Evolutionary conservation across 2,888 invertebrate species (phyloP).

Genomic region (Catotricha subobsoleta): DNA sequence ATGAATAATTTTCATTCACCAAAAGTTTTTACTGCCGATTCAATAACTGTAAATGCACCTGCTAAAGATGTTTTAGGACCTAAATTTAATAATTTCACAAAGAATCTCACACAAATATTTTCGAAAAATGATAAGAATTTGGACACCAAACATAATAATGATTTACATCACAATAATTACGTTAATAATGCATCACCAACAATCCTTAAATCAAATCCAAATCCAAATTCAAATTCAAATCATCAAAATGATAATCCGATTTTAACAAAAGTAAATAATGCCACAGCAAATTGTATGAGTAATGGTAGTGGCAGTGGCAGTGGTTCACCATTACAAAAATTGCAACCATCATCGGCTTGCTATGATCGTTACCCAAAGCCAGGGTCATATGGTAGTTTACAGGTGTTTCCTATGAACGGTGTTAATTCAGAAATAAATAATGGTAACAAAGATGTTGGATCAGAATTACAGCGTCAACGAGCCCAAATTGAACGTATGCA

Average conservation of each 20-base stretch:
- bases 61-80: constrained; percentile 63
- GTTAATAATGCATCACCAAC: background rate
- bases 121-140: background rate
- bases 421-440: constrained; percentile 27
- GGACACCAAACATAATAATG: background rate
- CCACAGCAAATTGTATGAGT: constrained; percentile 8
- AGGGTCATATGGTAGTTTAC: constrained; percentile 23
- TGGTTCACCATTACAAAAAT: background rate
- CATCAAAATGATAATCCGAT: constrained; percentile 17
- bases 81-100: constrained; percentile 42
- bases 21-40: constrained; percentile 65
- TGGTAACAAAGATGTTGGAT: constrained; percentile 8
- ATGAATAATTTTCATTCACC: constrained; percentile 31
- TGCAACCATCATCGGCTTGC: constrained; percentile 15
- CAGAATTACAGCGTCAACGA: constrained; percentile 8
- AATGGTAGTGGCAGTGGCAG: constrained; percentile 5
- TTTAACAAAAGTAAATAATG: constrained; percentile 22
- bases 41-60: constrained; percentile 60
- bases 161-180: background rate
- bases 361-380: constrained; percentile 29
- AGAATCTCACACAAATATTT: constrained; percentile 28
- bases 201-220: no score
- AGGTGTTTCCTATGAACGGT: constrained; percentile 27
- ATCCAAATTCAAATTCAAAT: constrained; percentile 1
- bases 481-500: constrained; percentile 14